Evolutionary conservation across 2,113 vertebrate genomes (phyloP).

Genomic region (Pseudopipra pipra): DNA sequence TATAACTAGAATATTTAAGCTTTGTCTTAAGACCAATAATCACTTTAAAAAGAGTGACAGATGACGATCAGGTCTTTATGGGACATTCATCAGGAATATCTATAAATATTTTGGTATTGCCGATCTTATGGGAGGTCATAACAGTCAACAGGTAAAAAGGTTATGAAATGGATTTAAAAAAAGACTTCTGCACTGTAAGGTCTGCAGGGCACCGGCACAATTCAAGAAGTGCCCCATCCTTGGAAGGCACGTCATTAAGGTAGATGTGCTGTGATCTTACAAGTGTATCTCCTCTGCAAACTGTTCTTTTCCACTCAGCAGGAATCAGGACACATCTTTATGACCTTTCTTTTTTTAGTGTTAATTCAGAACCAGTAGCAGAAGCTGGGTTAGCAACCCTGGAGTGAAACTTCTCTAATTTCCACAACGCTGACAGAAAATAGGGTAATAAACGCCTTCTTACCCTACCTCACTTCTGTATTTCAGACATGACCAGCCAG

Average conservation of each 20-base stretch:
- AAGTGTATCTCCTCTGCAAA: background rate
- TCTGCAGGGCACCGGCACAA: background rate
- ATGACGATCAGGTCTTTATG: background rate
- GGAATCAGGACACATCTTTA: background rate
- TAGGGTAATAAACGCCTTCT: background rate
- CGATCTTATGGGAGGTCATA: background rate
- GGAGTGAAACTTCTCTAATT: background rate
- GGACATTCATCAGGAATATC: background rate
- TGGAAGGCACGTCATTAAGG: background rate
- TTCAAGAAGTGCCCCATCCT: background rate
- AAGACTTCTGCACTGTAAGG: background rate
- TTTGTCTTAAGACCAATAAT: background rate
- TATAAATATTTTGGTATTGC: background rate
- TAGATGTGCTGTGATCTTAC: background rate
- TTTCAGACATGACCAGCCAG: background rate
- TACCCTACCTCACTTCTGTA: background rate
- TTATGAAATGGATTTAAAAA: background rate
- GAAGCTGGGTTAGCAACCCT: background rate
- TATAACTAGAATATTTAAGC: background rate
- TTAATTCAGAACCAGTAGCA: background rate
- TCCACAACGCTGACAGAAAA: background rate
- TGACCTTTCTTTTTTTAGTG: background rate
- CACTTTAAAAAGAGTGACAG: background rate
- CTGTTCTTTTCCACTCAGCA: slow-evolving; percentile 36
- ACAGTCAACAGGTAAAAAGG: background rate